phyloP scores from a whole-genome alignment of 2,888 invertebrate genomes.

The Drosophila phalerata region DNA sequence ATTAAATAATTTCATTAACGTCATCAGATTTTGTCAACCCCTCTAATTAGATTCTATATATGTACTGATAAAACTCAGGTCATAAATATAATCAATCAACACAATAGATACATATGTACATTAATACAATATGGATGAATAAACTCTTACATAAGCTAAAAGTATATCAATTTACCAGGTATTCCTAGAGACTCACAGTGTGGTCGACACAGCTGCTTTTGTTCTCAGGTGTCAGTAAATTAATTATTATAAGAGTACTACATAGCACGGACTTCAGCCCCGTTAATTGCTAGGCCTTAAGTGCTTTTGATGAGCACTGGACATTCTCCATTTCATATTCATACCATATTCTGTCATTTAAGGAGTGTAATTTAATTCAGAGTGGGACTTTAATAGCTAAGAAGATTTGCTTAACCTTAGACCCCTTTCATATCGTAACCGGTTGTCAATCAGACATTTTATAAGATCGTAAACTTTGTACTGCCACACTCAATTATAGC shows the following conservation, averaged over 20 bases:
- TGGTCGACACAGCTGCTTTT: constrained; percentile 33
- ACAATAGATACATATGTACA: constrained; percentile 1
- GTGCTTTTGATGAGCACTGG: neutral
- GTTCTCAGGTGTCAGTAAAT: constrained; percentile 28
- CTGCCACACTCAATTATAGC: constrained; percentile 31
- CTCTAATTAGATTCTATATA: constrained; percentile 22
- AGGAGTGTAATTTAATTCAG: constrained; percentile 19
- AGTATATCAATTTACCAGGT: constrained; percentile 2
- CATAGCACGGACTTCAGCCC: neutral
- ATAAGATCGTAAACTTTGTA: constrained; percentile 21
- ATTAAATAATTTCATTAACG: constrained; percentile 13
- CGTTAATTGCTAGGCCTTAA: neutral
- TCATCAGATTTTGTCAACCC: neutral
- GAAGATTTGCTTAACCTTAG: neutral
- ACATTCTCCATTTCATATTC: neutral
- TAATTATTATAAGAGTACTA: neutral
- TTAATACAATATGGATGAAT: neutral
- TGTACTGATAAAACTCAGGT: constrained; percentile 18
- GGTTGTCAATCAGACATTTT: constrained; percentile 30
- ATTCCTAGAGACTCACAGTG: neutral
- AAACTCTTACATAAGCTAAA: neutral
- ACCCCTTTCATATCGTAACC: neutral
- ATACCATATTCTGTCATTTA: neutral
- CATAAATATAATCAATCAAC: constrained; percentile 22
- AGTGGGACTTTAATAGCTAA: neutral